phyloP scores from a whole-genome alignment of 2,113 vertebrate species.

The Trogon melanurus region DNA sequence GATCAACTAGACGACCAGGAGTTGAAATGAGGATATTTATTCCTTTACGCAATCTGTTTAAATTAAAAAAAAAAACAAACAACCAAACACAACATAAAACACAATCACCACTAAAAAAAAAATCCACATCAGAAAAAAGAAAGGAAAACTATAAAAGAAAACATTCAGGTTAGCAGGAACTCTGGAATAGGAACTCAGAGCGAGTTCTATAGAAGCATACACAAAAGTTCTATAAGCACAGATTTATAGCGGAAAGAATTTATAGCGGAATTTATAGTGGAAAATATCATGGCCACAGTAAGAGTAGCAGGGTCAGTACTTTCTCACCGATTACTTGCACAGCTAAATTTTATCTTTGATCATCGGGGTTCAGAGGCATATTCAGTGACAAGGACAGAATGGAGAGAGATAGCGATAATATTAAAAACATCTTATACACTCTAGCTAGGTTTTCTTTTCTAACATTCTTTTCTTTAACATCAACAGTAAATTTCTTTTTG shows the following conservation, averaged over 20 bases:
- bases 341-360: background rate
- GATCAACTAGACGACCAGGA: slow-evolving; percentile 94
- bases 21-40: slow-evolving; percentile 96
- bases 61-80: background rate
- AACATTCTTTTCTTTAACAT: background rate
- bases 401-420: background rate
- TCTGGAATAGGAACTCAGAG: background rate
- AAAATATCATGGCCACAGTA: background rate
- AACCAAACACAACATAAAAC: background rate
- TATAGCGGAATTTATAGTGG: background rate
- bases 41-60: slow-evolving; percentile 89
- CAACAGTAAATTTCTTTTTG: slow-evolving; percentile 26
- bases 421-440: background rate
- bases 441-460: background rate
- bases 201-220: background rate
- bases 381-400: background rate
- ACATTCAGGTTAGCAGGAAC: background rate
- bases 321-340: background rate
- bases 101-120: background rate
- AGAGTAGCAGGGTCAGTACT: background rate
- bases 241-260: too few species aligned
- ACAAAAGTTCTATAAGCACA: too few species aligned
- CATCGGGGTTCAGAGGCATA: background rate
- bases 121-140: background rate
- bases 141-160: background rate